Conservation (phyloP, 2,888 invertebrate species). For the Nineta flava region DNA sequence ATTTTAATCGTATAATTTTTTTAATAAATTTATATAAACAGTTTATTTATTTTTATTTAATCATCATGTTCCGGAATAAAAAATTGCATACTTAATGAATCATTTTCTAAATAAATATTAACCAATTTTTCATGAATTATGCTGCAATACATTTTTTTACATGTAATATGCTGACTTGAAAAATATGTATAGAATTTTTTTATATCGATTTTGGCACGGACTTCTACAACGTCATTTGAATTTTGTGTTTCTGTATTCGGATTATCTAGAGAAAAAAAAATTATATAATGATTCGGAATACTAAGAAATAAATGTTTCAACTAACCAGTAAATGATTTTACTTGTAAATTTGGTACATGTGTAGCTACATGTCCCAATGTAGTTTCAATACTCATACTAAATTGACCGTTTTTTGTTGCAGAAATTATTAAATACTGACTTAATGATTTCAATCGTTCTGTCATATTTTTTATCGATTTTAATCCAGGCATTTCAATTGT, state of each 20-base stretch:
- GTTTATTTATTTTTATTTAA: background rate
- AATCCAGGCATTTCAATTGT: slow-evolving; percentile 63
- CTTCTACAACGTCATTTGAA: slow-evolving; percentile 26
- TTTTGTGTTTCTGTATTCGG: slow-evolving; percentile 28
- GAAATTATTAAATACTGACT: slow-evolving; percentile 52
- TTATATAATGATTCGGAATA: slow-evolving; percentile 2
- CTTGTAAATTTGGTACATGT: slow-evolving; percentile 56
- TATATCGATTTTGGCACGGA: slow-evolving; percentile 54
- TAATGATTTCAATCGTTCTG: slow-evolving; percentile 73
- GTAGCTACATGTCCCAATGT: slow-evolving; percentile 68
- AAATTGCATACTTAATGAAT: slow-evolving; percentile 62
- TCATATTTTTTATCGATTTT: slow-evolving; percentile 58
- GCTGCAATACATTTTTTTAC: slow-evolving; percentile 56
- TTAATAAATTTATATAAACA: no score
- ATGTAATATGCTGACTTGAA: slow-evolving; percentile 60
- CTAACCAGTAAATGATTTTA: slow-evolving; percentile 41
- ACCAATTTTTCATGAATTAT: slow-evolving; percentile 58
- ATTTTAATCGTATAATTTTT: no score
- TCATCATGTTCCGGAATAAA: slow-evolving; percentile 46
- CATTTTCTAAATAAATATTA: slow-evolving; percentile 50
- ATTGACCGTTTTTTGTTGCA: slow-evolving; percentile 52
- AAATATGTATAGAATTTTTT: slow-evolving; percentile 67
- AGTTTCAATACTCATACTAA: slow-evolving; percentile 61
- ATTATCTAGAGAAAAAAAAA: slow-evolving; percentile 17
- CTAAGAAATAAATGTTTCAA: slow-evolving; percentile 12